Percentiles rank a stretch among this genome's conserved stretches.
Evolutionary conservation across 1,140 invertebrate genomes (phyloP).

Genomic region (Cydia amplana): DNA sequence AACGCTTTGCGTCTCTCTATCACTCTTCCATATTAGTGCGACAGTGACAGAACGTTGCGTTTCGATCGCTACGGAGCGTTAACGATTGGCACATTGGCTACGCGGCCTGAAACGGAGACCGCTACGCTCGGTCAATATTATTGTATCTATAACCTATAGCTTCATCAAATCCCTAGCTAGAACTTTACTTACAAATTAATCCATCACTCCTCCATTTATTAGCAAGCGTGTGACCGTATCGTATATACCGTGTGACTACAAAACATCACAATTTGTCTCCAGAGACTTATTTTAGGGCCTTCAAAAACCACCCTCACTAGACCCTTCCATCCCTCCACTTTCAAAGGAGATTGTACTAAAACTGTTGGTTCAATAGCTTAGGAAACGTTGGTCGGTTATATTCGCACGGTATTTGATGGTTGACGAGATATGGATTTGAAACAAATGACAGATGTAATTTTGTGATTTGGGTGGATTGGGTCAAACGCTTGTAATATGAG

Average conservation of each 20-base stretch:
- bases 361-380: slow-evolving; percentile 23
- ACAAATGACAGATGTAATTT: slow-evolving; percentile 49
- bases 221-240: slow-evolving; percentile 58
- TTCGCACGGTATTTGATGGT: slow-evolving; percentile 67
- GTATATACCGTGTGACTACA: slow-evolving; percentile 51
- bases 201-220: background rate
- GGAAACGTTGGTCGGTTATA: slow-evolving; percentile 37
- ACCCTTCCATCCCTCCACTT: slow-evolving; percentile 34
- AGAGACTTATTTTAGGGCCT: slow-evolving; percentile 50
- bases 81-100: too few species aligned
- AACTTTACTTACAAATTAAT: background rate
- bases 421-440: slow-evolving; percentile 47
- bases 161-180: slow-evolving; percentile 33
- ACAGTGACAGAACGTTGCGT: too few species aligned
- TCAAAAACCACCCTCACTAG: slow-evolving; percentile 42
- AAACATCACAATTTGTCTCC: slow-evolving; percentile 62
- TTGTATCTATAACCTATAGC: slow-evolving; percentile 34
- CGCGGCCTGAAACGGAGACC: too few species aligned
- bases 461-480: slow-evolving; percentile 42
- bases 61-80: too few species aligned
- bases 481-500: slow-evolving; percentile 37
- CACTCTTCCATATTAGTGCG: too few species aligned
- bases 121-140: slow-evolving; percentile 20
- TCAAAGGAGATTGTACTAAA: background rate
- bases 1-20: too few species aligned